These are phyloP conservation scores for Malacoctenus gilli DNA, from an alignment of 2,797 vertebrate species.

Conservation along the genomic window DNA sequence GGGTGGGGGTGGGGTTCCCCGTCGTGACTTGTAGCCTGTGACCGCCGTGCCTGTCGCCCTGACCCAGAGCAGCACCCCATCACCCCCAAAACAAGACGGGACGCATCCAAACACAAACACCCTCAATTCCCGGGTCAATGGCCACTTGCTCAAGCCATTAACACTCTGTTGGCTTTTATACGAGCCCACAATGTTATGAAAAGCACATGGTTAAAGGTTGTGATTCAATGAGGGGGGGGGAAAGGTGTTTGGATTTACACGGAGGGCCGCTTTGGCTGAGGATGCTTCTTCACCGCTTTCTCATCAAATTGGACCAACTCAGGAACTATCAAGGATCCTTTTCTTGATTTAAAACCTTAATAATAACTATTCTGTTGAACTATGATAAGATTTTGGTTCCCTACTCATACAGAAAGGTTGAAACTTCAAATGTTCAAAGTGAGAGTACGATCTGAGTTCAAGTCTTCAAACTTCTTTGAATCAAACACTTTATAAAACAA, in stretches of 20 bases:
- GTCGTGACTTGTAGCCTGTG: constrained; percentile 71
- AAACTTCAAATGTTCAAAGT: too few relatives aligned
- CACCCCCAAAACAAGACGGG: constrained; percentile 50
- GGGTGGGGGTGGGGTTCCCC: too few relatives aligned
- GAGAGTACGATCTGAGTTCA: too few relatives aligned
- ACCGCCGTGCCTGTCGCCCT: constrained; percentile 69
- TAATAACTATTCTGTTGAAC: neutral
- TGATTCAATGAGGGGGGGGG: constrained; percentile 34
- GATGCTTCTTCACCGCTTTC: too few relatives aligned
- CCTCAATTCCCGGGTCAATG: constrained; percentile 64
- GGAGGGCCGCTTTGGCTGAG: constrained; percentile 11
- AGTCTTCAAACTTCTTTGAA: too few relatives aligned
- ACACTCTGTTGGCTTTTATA: constrained; percentile 59
- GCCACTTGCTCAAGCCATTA: constrained; percentile 57
- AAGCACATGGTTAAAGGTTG: constrained; percentile 48
- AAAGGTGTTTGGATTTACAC: constrained; percentile 16
- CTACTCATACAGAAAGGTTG: constrained; percentile 7
- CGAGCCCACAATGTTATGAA: constrained; percentile 42
- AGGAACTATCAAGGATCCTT: neutral
- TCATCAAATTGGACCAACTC: constrained; percentile 5
- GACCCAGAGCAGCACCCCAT: constrained; percentile 64
- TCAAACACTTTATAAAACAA: too few relatives aligned
- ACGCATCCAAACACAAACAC: constrained; percentile 52
- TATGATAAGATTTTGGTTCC: neutral
- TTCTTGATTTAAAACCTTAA: neutral